A percentile compares a stretch with the other conserved stretches of the same genome.
phyloP scores from a whole-genome alignment of 2,113 vertebrate genomes.

The Brachionichthys hirsutus region DNA sequence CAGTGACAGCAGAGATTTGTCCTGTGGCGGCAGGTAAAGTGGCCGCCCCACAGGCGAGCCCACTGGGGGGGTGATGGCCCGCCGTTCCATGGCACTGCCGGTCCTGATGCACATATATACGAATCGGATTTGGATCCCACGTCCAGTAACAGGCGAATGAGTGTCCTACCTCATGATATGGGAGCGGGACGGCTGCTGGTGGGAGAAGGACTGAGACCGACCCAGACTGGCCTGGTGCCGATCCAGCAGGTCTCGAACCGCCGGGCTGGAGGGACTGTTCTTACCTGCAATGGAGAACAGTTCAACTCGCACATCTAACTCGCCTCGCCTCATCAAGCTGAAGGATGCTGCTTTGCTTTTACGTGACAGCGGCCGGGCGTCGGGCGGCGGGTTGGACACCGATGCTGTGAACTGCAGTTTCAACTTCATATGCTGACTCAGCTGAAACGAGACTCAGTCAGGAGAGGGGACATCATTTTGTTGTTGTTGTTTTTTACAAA shows the following conservation, averaged over 20 bases:
- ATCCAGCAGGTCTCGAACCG: conserved; percentile 84
- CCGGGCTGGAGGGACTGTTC: conserved; percentile 90
- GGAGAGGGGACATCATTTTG: not conserved
- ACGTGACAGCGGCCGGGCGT: conserved; percentile 86
- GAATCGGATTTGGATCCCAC: conserved; percentile 19
- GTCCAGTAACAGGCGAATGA: not conserved
- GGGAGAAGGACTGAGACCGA: conserved; percentile 93
- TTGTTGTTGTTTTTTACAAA: not conserved
- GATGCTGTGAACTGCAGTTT: conserved; percentile 96
- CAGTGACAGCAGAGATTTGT: conserved; percentile 84
- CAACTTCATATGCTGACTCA: conserved; percentile 94
- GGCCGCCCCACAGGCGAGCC: conserved; percentile 89
- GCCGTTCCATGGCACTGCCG: conserved; percentile 91
- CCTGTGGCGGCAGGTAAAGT: conserved; percentile 87
- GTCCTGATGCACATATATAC: conserved; percentile 75
- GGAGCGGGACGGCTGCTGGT: conserved; percentile 90
- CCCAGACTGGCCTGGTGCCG: conserved; percentile 82
- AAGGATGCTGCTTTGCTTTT: conserved; percentile 27
- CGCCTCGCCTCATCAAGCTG: not conserved
- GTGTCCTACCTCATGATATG: conserved; percentile 89
- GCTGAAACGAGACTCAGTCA: conserved; percentile 58
- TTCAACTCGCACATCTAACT: not conserved
- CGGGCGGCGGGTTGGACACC: conserved; percentile 82
- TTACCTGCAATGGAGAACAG: conserved; percentile 47
- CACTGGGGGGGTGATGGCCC: conserved; percentile 90